Conservation (phyloP, 1,140 invertebrate genomes). For the Holotrichia oblita region DNA sequence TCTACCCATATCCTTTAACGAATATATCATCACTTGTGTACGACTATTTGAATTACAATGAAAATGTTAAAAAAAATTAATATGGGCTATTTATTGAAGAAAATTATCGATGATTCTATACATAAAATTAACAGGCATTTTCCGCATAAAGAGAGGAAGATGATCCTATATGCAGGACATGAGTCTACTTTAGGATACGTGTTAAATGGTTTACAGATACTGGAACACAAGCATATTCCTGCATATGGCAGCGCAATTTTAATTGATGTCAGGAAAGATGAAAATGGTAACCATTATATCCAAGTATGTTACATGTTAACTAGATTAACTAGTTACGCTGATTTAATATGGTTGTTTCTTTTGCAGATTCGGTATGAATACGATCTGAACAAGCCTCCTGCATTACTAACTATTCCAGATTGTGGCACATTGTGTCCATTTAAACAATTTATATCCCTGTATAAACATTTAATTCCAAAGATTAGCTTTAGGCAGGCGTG, state of each 20-base stretch:
- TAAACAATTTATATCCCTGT: neutral
- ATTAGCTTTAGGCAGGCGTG: neutral
- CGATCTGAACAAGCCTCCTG: neutral
- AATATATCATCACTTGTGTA: slow-evolving; percentile 47
- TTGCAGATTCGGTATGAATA: slow-evolving; percentile 9
- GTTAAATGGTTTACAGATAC: slow-evolving; percentile 67
- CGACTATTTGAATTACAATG: slow-evolving; percentile 48
- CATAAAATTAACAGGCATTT: slow-evolving; percentile 58
- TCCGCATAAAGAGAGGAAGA: slow-evolving; percentile 59
- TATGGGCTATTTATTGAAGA: slow-evolving; percentile 47
- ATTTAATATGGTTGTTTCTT: neutral
- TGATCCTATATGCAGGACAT: slow-evolving; percentile 71
- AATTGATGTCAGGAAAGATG: slow-evolving; percentile 46
- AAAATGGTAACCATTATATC: slow-evolving; percentile 40
- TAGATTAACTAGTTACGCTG: neutral
- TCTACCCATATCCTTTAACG: slow-evolving; percentile 53
- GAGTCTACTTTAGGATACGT: slow-evolving; percentile 74
- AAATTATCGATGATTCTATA: slow-evolving; percentile 63
- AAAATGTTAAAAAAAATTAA: slow-evolving; percentile 44
- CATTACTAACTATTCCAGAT: neutral
- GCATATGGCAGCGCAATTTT: slow-evolving; percentile 64
- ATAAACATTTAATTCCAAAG: neutral
- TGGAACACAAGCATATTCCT: slow-evolving; percentile 65
- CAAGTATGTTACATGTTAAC: neutral
- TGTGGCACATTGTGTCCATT: slow-evolving; percentile 6